Evolutionary conservation across 2,888 invertebrate species (phyloP).

Genomic region (Orchestes rusci): DNA sequence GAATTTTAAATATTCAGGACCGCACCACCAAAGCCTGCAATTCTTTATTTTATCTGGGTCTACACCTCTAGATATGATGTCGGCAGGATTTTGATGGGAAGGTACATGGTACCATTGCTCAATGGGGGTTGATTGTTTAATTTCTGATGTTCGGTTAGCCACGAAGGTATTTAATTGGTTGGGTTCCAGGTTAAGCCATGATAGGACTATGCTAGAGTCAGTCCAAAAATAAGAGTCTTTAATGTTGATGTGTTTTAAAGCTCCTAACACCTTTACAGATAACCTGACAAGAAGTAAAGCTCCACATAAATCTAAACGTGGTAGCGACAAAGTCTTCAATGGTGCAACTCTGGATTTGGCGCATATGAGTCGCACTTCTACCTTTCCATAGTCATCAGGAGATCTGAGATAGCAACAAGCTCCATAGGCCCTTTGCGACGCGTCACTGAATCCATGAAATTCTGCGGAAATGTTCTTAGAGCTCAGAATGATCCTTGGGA

Average conservation of each 20-base stretch:
- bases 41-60: conserved; percentile 6
- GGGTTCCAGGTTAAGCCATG: conserved; percentile 10
- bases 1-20: conserved; percentile 9
- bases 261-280: background rate
- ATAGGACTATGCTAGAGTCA: conserved; percentile 15
- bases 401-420: conserved; percentile 17
- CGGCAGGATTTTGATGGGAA: conserved; percentile 19
- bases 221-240: conserved; percentile 7
- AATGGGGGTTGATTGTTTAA: conserved; percentile 11
- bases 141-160: conserved; percentile 16
- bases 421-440: conserved; percentile 20
- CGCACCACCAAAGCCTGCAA: conserved; percentile 11
- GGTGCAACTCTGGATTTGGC: conserved; percentile 31
- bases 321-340: conserved; percentile 17
- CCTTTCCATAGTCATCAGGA: background rate
- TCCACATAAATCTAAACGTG: conserved; percentile 20
- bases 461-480: background rate
- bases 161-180: conserved; percentile 14
- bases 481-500: background rate
- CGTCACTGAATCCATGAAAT: conserved; percentile 26
- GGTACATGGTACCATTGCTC: conserved; percentile 15
- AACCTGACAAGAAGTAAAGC: conserved; percentile 15
- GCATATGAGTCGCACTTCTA: no score
- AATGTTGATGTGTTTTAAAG: conserved; percentile 1
- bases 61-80: conserved; percentile 14